A percentile compares a stretch with the other conserved stretches of the same genome.
Conservation (phyloP, 2,113 vertebrate genomes). For the Lepisosteus osseus region DNA sequence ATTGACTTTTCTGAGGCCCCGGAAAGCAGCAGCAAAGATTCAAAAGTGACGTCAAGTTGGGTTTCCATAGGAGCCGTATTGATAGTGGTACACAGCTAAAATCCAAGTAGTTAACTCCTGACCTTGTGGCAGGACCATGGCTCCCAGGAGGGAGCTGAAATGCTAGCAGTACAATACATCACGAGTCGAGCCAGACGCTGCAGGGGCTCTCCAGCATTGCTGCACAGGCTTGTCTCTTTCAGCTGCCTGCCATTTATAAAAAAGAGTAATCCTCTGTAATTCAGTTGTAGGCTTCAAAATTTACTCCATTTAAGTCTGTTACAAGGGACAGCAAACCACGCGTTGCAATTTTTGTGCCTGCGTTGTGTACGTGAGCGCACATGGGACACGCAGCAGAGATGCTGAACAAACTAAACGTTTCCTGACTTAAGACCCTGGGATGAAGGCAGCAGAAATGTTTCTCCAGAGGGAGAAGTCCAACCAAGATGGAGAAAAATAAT, state of each 20-base stretch:
- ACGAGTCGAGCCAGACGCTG: constrained; percentile 58
- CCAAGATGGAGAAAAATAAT: neutral
- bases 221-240: constrained; percentile 42
- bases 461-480: neutral
- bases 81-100: constrained; percentile 69
- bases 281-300: constrained; percentile 41
- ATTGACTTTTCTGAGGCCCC: constrained; percentile 81
- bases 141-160: constrained; percentile 61
- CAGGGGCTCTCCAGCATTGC: constrained; percentile 46
- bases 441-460: neutral
- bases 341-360: neutral
- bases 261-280: constrained; percentile 47
- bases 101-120: constrained; percentile 77
- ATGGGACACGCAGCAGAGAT: neutral
- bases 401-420: neutral
- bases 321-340: constrained; percentile 46
- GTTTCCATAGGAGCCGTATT: constrained; percentile 78
- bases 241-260: constrained; percentile 39
- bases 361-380: neutral
- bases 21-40: constrained; percentile 60
- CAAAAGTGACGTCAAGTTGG: constrained; percentile 73
- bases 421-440: neutral
- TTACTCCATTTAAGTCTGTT: constrained; percentile 48
- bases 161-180: constrained; percentile 61
- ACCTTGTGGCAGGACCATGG: constrained; percentile 65